Percentiles rank a stretch among this genome's conserved stretches.
phyloP scores from a whole-genome alignment of 2,888 invertebrate genomes.

The Hylaea fasciaria region DNA sequence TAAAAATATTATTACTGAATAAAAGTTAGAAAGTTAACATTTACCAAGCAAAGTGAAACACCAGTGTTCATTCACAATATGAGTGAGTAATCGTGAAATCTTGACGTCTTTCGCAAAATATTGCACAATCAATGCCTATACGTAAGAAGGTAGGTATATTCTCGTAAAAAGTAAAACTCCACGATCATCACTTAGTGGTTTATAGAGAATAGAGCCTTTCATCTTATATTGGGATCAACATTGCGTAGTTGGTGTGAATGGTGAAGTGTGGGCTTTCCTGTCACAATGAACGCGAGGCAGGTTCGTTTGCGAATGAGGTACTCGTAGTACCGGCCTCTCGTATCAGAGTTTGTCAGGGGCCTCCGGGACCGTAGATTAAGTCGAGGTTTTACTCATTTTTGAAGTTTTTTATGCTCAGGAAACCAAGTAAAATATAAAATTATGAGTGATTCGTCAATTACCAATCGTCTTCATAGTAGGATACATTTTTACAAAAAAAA shows the following conservation, averaged over 20 bases:
- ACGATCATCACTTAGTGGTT: constrained; percentile 15
- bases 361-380: too few species aligned
- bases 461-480: too few species aligned
- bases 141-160: constrained; percentile 20
- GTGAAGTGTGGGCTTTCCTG: not conserved
- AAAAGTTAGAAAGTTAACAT: constrained; percentile 36
- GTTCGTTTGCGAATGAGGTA: too few species aligned
- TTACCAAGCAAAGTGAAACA: constrained; percentile 34
- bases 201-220: constrained; percentile 22
- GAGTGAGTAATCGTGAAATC: constrained; percentile 45
- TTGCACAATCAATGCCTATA: constrained; percentile 33
- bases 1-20: constrained; percentile 26
- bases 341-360: too few species aligned
- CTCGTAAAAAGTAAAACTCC: constrained; percentile 12
- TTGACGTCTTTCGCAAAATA: constrained; percentile 28
- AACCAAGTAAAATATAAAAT: too few species aligned
- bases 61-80: constrained; percentile 34
- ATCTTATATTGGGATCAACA: constrained; percentile 21
- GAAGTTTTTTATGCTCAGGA: too few species aligned
- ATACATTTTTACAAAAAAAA: too few species aligned
- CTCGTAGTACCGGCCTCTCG: too few species aligned
- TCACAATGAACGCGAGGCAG: not conserved
- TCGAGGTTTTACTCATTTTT: too few species aligned
- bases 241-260: constrained; percentile 12
- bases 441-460: too few species aligned